A percentile compares a stretch with the other conserved stretches of the same genome.
Evolutionary conservation across 1,140 invertebrate genomes (phyloP).

Genomic region (Halesus radiatus): DNA sequence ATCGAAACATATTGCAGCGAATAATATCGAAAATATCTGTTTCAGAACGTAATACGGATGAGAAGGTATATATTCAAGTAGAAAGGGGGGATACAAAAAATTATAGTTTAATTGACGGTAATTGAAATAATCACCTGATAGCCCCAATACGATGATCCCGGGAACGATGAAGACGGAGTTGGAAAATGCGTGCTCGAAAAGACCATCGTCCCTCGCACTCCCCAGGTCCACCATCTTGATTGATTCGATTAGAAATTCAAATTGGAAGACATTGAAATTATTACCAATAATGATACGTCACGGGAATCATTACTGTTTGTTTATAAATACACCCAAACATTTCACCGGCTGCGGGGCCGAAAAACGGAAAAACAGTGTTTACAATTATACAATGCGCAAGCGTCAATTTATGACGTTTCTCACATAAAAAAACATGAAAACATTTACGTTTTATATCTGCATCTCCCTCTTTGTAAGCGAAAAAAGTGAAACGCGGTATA

Average conservation of each 20-base stretch:
- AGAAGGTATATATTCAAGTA: not conserved
- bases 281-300: slow-evolving; percentile 7
- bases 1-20: slow-evolving; percentile 14
- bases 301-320: slow-evolving; percentile 8
- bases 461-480: not conserved
- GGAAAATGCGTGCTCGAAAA: slow-evolving; percentile 84
- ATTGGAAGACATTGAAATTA: not conserved
- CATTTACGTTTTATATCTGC: not conserved
- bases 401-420: slow-evolving; percentile 15
- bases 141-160: slow-evolving; percentile 78
- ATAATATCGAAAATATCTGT: not conserved
- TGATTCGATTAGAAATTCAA: not conserved
- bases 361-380: not conserved
- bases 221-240: slow-evolving; percentile 70
- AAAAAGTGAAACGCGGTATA: not conserved
- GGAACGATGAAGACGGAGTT: slow-evolving; percentile 84
- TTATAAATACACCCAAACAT: slow-evolving; percentile 10
- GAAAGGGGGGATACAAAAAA: not conserved
- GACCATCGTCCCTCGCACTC: slow-evolving; percentile 77
- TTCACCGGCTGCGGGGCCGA: not conserved
- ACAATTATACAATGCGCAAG: not conserved
- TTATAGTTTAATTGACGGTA: not conserved
- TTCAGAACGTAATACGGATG: not conserved
- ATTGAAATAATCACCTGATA: slow-evolving; percentile 75
- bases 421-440: not conserved